Evolutionary conservation across 2,888 invertebrate genomes (phyloP), one percentile per base, ranked within the genome.

Genomic region (Nasonia oneida): DNA sequence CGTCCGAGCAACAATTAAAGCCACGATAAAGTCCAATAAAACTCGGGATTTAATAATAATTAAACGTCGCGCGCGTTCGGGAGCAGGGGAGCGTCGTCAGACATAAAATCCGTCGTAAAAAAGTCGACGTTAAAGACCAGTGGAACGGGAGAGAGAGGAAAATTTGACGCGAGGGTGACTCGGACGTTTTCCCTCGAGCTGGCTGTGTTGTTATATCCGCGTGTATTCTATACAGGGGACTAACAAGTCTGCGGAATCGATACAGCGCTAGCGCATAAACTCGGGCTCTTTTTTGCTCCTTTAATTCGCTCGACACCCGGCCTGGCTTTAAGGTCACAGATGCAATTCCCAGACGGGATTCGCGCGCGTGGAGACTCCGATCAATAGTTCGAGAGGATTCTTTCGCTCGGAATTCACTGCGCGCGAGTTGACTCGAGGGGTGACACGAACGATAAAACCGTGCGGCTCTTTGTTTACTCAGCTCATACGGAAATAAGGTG

Each of bases 281-380:
- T 37, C 15, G 10, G 15, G 14, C n/a, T 14, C 70, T 29, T 42
- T 29, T 39, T 47, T 53, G 29, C 29, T 37, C 50, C 18, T 79
- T 70, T 18, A 10, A 14, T 29, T 37, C 33, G 12, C 10, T 73
- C 12, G 61, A 23, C 61, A 5, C 37, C 37, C 14, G 29, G 18
- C n/a, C 29, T 42, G 0, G 81, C 50, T 47, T 74, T 50, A 67
- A 76, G 50, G 39, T 82, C 76, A 29, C 76, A 29, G 61, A 76
- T 76, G 76, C 50, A 82, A 70, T 53, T 76, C 47, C 18, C 53
- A 76, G 76, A 82, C 70, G 70, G 29, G 23, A 67, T 76, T 53
- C 67, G 23, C n/a, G 6, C n/a, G 2, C 76, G n/a, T 10, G 47
- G 3, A n/a, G 33, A 33, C 67, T 76, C 70, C 76, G 53, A 70